These are phyloP conservation scores for Lasioglossum zephyrum DNA, from an alignment of 2,888 invertebrate genomes.

Conservation along the genomic window DNA sequence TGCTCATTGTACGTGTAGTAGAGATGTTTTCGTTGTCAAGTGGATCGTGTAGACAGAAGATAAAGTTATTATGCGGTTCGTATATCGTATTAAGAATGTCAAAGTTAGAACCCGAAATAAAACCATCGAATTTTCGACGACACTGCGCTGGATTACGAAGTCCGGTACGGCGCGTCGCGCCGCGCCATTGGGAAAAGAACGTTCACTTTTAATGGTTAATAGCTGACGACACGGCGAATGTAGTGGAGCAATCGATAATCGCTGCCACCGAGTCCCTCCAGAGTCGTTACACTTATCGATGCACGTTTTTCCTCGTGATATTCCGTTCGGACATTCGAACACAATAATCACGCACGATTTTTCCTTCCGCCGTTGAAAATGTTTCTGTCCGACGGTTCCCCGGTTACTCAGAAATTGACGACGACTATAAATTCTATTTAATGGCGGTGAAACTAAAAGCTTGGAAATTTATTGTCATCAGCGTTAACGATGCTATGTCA, in stretches of 20 bases:
- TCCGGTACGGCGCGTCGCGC: conserved; percentile 9
- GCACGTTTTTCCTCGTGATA: conserved; percentile 42
- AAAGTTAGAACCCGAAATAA: conserved; percentile 2
- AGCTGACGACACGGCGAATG: conserved; percentile 72
- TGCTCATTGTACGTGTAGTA: background rate
- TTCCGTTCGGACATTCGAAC: conserved; percentile 16
- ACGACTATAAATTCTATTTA: conserved; percentile 8
- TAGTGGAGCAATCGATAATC: conserved; percentile 75
- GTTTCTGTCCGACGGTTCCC: background rate
- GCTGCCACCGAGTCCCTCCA: conserved; percentile 46
- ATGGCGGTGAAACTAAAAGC: conserved; percentile 3
- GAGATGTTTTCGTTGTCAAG: background rate
- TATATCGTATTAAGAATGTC: background rate
- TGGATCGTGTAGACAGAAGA: background rate
- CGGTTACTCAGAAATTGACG: conserved; percentile 3
- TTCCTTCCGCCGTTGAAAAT: conserved; percentile 4
- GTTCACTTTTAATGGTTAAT: conserved; percentile 78
- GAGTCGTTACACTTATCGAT: conserved; percentile 55
- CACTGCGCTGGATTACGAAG: conserved; percentile 25
- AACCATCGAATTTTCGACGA: conserved; percentile 28
- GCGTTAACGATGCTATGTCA: conserved; percentile 2
- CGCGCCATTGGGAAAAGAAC: conserved; percentile 51
- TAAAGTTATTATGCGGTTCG: background rate
- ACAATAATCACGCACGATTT: conserved; percentile 26
- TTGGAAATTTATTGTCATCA: background rate